Conservation (phyloP, 2,888 invertebrate genomes). For the Hoplodrina ambigua region DNA sequence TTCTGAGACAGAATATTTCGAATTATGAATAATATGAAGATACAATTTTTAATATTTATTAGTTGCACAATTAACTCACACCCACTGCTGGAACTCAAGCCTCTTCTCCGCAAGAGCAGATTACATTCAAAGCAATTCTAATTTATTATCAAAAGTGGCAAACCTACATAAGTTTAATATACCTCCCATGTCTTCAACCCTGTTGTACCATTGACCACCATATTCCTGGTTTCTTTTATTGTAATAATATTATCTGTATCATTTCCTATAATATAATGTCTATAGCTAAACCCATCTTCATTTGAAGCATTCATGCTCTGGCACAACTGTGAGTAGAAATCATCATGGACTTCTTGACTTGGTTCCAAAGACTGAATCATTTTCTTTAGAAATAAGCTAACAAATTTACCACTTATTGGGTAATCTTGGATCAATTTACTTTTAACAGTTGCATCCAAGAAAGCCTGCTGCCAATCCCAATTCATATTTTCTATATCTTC, state of each 20-base stretch:
- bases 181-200: conserved; percentile 95
- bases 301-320: conserved; percentile 81
- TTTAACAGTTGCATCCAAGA: conserved; percentile 91
- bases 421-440: conserved; percentile 88
- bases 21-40: too few relatives aligned
- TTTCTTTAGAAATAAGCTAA: conserved; percentile 92
- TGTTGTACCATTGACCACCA: conserved; percentile 95
- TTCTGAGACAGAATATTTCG: too few relatives aligned
- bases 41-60: neutral
- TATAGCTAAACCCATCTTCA: conserved; percentile 87
- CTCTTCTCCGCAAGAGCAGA: too few relatives aligned
- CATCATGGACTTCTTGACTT: conserved; percentile 91
- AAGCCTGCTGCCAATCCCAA: conserved; percentile 90
- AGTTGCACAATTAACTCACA: neutral
- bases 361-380: conserved; percentile 91
- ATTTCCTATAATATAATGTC: conserved; percentile 91
- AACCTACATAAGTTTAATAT: conserved; percentile 54
- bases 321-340: conserved; percentile 91
- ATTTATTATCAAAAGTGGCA: conserved; percentile 30
- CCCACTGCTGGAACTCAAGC: too few relatives aligned
- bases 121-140: neutral
- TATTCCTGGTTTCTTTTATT: conserved; percentile 92
- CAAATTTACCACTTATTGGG: conserved; percentile 92
- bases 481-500: conserved; percentile 73
- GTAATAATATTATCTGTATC: conserved; percentile 84